phyloP scores from a whole-genome alignment of 2,888 invertebrate genomes.

The Callimorpha dominula region DNA sequence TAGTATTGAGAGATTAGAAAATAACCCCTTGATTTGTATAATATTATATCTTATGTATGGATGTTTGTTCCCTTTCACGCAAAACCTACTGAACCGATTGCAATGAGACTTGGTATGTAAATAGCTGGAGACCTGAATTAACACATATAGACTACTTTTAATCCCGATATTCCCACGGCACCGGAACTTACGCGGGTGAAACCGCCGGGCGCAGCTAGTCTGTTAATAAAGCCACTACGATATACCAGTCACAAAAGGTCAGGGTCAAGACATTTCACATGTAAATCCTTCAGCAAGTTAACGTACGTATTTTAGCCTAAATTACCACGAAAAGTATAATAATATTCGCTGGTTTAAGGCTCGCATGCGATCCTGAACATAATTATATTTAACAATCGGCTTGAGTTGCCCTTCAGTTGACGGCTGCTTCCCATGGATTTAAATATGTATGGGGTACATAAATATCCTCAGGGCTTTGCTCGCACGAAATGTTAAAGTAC shows the following conservation, averaged over 20 bases:
- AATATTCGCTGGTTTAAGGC: slow-evolving; percentile 33
- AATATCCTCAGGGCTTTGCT: slow-evolving; percentile 14
- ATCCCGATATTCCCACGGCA: too few species aligned
- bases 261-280: slow-evolving; percentile 16
- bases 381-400: slow-evolving; percentile 31
- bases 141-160: too few species aligned
- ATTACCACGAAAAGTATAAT: slow-evolving; percentile 16
- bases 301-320: slow-evolving; percentile 2
- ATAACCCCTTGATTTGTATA: background rate
- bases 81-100: too few species aligned
- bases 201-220: too few species aligned
- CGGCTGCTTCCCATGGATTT: slow-evolving; percentile 27
- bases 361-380: slow-evolving; percentile 41
- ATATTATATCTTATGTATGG: background rate
- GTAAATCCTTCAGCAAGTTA: background rate
- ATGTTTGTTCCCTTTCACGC: too few species aligned
- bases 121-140: too few species aligned
- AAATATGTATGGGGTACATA: slow-evolving; percentile 35
- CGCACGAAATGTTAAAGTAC: slow-evolving; percentile 17
- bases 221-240: background rate
- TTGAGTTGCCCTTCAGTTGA: slow-evolving; percentile 30
- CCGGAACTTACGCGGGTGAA: too few species aligned
- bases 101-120: too few species aligned
- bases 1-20: background rate
- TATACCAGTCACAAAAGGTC: slow-evolving; percentile 15